A percentile compares a stretch with the other conserved stretches of the same genome.
These are phyloP conservation scores for Osedax fenrisi DNA, from an alignment of 2,888 invertebrate genomes.

Conservation along the genomic window DNA sequence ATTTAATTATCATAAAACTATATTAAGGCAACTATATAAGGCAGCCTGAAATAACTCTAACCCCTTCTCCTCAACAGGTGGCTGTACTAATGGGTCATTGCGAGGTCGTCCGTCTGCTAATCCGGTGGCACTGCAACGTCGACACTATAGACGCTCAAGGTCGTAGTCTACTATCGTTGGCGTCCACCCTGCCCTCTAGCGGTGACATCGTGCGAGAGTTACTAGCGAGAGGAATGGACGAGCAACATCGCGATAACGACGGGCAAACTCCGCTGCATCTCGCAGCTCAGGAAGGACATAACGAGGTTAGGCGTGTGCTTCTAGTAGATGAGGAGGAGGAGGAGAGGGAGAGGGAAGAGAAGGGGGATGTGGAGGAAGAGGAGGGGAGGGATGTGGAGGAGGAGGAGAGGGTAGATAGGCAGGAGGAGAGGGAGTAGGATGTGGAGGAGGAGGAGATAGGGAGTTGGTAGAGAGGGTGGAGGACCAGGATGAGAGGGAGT, in stretches of 20 bases:
- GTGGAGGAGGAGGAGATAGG: no score
- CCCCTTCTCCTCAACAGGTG: conserved; percentile 37
- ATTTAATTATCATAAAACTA: no score
- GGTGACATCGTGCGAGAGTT: conserved; percentile 77
- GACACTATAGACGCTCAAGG: conserved; percentile 88
- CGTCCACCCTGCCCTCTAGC: conserved; percentile 39
- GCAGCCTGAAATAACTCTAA: no score
- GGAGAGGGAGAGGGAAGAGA: conserved; percentile 51
- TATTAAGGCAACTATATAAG: no score
- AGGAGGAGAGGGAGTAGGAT: background rate
- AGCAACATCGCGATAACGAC: conserved; percentile 70
- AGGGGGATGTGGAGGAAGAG: conserved; percentile 46
- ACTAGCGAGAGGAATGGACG: conserved; percentile 57
- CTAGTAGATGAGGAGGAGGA: conserved; percentile 50
- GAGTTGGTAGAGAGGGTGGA: no score
- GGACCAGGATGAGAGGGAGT: no score
- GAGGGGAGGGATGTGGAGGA: background rate
- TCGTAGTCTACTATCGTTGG: conserved; percentile 61
- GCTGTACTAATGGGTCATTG: conserved; percentile 76
- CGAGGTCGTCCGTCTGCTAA: conserved; percentile 67
- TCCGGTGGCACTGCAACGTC: conserved; percentile 89
- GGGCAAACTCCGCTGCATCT: conserved; percentile 96
- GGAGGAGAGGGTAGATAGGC: background rate
- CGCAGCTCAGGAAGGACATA: conserved; percentile 82
- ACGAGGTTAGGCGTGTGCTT: conserved; percentile 61